These are phyloP conservation scores for Emydura subglobosa DNA, from an alignment of 2,113 vertebrate species.

Conservation along the genomic window DNA sequence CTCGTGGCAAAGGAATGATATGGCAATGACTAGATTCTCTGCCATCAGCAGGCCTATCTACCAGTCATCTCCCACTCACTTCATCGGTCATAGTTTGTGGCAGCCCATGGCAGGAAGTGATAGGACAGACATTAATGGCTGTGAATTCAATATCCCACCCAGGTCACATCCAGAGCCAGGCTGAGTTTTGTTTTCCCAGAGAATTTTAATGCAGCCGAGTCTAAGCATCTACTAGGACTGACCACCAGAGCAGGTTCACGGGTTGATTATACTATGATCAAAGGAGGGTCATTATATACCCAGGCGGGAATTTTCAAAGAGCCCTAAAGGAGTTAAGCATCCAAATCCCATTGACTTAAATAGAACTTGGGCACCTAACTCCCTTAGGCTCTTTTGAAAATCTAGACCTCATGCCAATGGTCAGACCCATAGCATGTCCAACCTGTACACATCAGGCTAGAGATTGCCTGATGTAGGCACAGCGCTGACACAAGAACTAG, in stretches of 20 bases:
- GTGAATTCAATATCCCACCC: neutral
- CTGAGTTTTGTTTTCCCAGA: neutral
- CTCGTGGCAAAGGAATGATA: neutral
- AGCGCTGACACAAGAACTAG: neutral
- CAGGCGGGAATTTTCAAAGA: neutral
- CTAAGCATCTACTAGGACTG: neutral
- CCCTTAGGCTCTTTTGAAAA: constrained; percentile 1
- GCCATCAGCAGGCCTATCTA: neutral
- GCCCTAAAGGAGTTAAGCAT: neutral
- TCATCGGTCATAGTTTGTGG: accelerated
- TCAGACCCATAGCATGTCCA: accelerated
- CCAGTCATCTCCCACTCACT: neutral
- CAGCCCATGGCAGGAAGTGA: neutral
- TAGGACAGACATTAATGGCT: neutral
- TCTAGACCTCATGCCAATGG: neutral
- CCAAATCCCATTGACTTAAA: neutral
- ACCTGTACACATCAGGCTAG: neutral
- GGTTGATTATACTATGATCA: neutral
- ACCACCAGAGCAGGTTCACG: neutral
- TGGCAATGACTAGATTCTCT: neutral
- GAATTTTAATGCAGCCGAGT: neutral
- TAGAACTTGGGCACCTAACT: neutral
- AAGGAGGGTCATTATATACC: neutral
- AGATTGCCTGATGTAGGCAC: neutral
- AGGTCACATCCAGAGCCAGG: neutral